Conservation (phyloP, 2,113 vertebrate genomes). For the Tragulus kanchil region DNA sequence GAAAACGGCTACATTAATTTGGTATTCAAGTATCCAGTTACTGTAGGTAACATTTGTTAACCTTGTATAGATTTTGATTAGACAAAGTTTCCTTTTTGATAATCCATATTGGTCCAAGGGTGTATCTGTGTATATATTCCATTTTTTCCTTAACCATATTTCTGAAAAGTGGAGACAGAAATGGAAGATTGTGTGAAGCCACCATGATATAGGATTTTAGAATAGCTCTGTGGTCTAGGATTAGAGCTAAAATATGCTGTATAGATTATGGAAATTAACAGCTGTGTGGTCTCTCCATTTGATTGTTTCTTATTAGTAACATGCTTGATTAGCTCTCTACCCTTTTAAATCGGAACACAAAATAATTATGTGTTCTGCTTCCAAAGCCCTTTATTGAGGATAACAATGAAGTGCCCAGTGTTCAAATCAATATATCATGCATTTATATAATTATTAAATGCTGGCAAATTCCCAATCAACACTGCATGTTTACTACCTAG, state of each 20-base stretch:
- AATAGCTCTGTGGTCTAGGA: constrained; percentile 17
- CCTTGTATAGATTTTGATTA: constrained; percentile 75
- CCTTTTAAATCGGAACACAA: constrained; percentile 78
- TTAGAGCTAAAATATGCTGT: constrained; percentile 34
- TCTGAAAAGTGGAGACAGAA: constrained; percentile 53
- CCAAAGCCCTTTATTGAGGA: constrained; percentile 71
- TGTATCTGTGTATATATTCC: constrained; percentile 60
- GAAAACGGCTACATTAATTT: constrained; percentile 81
- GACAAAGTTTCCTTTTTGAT: constrained; percentile 63
- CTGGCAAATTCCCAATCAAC: constrained; percentile 71
- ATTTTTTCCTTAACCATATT: constrained; percentile 63
- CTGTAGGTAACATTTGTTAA: constrained; percentile 77
- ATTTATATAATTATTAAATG: constrained; percentile 77
- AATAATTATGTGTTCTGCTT: constrained; percentile 79
- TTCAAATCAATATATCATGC: constrained; percentile 68
- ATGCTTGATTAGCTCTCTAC: constrained; percentile 72
- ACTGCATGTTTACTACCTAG: constrained; percentile 70
- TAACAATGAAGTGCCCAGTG: constrained; percentile 75
- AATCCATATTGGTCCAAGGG: constrained; percentile 67
- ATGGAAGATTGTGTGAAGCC: constrained; percentile 53
- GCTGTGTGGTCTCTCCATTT: constrained; percentile 79
- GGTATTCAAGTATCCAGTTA: constrained; percentile 67
- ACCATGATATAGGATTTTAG: neutral
- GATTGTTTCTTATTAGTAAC: constrained; percentile 79
- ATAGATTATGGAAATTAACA: constrained; percentile 78